Percentiles rank a stretch among this genome's conserved stretches.
These are phyloP conservation scores for Adineta ricciae DNA, from an alignment of 2,888 invertebrate genomes.

Conservation along the genomic window DNA sequence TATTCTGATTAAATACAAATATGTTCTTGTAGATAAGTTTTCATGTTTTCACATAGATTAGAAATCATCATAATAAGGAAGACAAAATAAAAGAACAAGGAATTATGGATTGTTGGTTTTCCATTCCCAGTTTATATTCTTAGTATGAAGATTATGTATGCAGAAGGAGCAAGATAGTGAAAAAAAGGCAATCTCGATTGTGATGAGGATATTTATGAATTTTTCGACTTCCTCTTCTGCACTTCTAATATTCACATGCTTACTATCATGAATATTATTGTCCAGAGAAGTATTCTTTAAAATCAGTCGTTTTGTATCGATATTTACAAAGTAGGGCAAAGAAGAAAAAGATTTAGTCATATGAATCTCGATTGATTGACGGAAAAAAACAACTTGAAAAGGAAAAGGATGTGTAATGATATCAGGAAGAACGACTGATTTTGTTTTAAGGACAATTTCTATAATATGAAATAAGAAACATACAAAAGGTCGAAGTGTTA, in stretches of 20 bases:
- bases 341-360: not conserved
- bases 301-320: not conserved
- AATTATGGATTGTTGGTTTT: not conserved
- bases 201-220: not conserved
- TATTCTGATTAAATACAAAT: not conserved
- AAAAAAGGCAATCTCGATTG: not conserved
- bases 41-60: not conserved
- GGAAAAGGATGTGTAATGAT: not conserved
- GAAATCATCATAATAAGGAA: not conserved
- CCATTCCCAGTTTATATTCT: not conserved
- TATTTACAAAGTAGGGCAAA: not conserved
- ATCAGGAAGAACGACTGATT: too few relatives aligned
- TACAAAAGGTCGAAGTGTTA: not conserved
- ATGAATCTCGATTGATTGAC: not conserved
- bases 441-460: not conserved
- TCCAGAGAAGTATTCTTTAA: not conserved
- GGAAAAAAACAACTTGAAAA: not conserved
- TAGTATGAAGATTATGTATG: too few relatives aligned
- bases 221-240: not conserved
- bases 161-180: not conserved
- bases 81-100: not conserved
- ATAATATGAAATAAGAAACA: not conserved
- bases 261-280: not conserved
- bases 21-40: not conserved
- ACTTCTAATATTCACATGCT: not conserved